Evolutionary conservation across 2,888 invertebrate species (phyloP), one percentile per base, ranked within the genome.

Genomic region (Seira musarum): DNA sequence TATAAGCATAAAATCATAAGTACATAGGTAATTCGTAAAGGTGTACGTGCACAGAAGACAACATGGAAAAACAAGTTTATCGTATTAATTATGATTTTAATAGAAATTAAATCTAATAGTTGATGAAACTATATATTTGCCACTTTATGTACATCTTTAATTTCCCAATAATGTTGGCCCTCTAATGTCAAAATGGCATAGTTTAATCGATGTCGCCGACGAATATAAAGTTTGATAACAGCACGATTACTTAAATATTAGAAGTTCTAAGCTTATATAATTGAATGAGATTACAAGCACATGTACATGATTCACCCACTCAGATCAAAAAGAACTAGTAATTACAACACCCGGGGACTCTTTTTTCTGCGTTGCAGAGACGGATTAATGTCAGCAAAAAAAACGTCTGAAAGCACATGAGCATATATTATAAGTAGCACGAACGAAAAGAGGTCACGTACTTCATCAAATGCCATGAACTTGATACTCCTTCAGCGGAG

Each of bases 151-250:
- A 17, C 3, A 3, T 8, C 53, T n/a, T n/a, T n/a, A n/a, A 53
- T 53, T 53, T 3, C 53, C 15, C 53, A 53, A 53, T 53, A 3
- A 53, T 53, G 15, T 53, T 53, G 15, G 53, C 53, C 53, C 53
- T 15, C 53, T 53, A 13, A 53, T 53, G 53, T 53, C 53, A 53
- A n/a, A 53, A 53, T 8, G 53, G 53, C 53, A 53, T 3, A 53
- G 53, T 53, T 53, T 53, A 53, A 53, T 53, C 53, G 53, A 17
- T 13, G 53, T 53, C 53, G n/a, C n/a, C 53, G 53, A 13, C 53
- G 53, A 53, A 53, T 13, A 30, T 8, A 53, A 8, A n/a, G 6
- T 53, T 53, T 53, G 53, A 53, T 53, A 53, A 53, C 15, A 53
- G 3, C 53, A 8, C 2, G 53, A 30, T 30, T 30, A 30, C 3